Evolutionary conservation across 2,797 vertebrate species (phyloP).

Genomic region (Tiaroga cobitis): DNA sequence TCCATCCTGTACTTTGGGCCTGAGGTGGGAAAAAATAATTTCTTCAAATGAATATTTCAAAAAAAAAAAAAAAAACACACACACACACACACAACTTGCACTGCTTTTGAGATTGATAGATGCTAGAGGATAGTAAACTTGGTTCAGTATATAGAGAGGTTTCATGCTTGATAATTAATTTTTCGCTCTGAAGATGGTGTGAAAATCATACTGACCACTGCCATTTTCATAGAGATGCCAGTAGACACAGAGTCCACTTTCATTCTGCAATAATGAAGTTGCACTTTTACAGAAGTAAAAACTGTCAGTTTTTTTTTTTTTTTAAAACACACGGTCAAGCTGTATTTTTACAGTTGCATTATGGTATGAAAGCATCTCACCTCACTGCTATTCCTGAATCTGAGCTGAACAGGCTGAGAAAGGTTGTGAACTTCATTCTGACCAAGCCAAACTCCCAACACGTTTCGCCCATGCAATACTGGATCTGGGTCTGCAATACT

Average conservation of each 20-base stretch:
- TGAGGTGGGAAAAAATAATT: neutral
- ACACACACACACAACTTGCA: neutral
- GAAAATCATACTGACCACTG: neutral
- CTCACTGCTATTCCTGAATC: slow-evolving; percentile 60
- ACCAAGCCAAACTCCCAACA: slow-evolving; percentile 73
- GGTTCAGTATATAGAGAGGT: neutral
- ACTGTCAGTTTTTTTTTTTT: neutral
- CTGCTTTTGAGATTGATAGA: neutral
- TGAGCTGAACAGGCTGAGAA: slow-evolving; percentile 65
- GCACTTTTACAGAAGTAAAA: neutral
- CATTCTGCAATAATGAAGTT: slow-evolving; percentile 62
- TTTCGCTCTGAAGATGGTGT: neutral
- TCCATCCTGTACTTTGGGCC: neutral
- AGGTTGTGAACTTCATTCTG: slow-evolving; percentile 60
- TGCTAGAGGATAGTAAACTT: neutral
- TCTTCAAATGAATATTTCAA: neutral
- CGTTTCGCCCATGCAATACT: slow-evolving; percentile 1
- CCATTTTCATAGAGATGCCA: slow-evolving; percentile 62
- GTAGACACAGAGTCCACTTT: slow-evolving; percentile 69
- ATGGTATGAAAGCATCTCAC: slow-evolving; percentile 48
- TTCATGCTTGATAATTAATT: neutral
- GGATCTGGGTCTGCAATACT: slow-evolving; percentile 12
- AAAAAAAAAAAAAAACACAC: neutral
- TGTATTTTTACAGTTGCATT: neutral
- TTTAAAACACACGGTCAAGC: no score